Evolutionary conservation across 2,113 vertebrate genomes (phyloP), one percentile per base, ranked within the genome.

Genomic region (Myotis davidii): DNA sequence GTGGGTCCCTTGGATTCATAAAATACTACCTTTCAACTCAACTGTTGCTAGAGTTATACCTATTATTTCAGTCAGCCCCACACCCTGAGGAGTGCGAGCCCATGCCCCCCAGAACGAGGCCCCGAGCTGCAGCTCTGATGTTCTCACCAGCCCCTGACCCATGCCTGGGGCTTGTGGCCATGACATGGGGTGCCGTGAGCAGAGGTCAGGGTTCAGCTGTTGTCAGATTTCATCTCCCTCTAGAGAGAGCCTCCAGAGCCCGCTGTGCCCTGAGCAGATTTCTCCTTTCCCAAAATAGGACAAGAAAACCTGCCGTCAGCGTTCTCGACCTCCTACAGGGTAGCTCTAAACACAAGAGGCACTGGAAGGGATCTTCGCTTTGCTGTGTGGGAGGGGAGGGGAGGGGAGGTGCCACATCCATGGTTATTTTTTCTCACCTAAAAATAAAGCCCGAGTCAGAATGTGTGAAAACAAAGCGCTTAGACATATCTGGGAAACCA

Each of bases 391-490:
- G 50, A 79, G 79, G 72, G 45, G 2, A 79, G 79, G 72, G 45
- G 2, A 45, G 45, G 70, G 82, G 59, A 94, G 85, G 88, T 84
- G 90, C 79, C 67, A 67, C 61, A 79, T 83, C 69, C 64, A 56
- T 9, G 67, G 97, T 65, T 95, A 96, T 92, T 96, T 88, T 92
- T 86, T 74, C 79, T 39, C 67, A 88, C 85, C 95, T 97, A 98
- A 96, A 98, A 97, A 98, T 97, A 98, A 96, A 95, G 64, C n/a
- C 70, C 48, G 34, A 95, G 88, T 89, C 86, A 88, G 97, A 79
- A 95, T 1, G 48, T 91, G 88, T 91, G 86, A 91, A 96, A 88
- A 97, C 6, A 74, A 96, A 90, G 69, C 69, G 65, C 54, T 73
- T 27, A 74, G 82, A 94, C 81, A 78, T 34, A 78, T 87, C 77